These are phyloP conservation scores for Temnothorax longispinosus DNA, from an alignment of 1,140 invertebrate species.

Conservation along the genomic window DNA sequence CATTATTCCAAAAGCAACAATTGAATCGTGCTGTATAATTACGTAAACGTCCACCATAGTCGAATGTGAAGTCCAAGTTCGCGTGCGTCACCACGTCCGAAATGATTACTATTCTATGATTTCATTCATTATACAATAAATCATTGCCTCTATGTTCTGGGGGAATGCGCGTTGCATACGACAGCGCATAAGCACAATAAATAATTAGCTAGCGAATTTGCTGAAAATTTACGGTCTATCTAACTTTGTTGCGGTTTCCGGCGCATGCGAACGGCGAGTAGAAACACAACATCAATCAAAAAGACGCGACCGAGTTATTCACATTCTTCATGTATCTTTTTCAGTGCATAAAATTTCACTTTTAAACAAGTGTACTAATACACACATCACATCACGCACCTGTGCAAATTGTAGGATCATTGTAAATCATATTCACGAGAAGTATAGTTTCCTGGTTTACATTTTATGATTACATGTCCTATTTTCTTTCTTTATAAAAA, in stretches of 20 bases:
- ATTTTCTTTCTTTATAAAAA: not conserved
- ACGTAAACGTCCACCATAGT: slow-evolving; percentile 15
- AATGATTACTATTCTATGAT: slow-evolving; percentile 50
- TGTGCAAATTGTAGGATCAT: not conserved
- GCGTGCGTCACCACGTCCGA: slow-evolving; percentile 22
- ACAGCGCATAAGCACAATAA: slow-evolving; percentile 18
- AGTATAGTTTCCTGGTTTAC: not conserved
- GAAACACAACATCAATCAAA: slow-evolving; percentile 8
- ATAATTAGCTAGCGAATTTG: slow-evolving; percentile 41
- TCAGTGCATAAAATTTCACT: not conserved
- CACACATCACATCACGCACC: not conserved
- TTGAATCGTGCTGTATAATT: slow-evolving; percentile 40
- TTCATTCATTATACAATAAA: slow-evolving; percentile 53
- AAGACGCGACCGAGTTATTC: not conserved
- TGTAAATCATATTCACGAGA: not conserved
- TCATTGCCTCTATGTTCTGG: slow-evolving; percentile 24
- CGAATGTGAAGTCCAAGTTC: slow-evolving; percentile 32
- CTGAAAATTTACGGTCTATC: slow-evolving; percentile 48
- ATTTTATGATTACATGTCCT: not conserved
- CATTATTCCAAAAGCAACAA: slow-evolving; percentile 44
- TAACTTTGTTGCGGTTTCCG: slow-evolving; percentile 24
- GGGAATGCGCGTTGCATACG: not conserved
- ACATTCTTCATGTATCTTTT: not conserved
- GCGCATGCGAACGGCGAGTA: not conserved
- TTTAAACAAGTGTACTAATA: not conserved